A percentile compares a stretch with the other conserved stretches of the same genome.
Evolutionary conservation across 2,888 invertebrate genomes (phyloP).

Genomic region (Andrena minutula): DNA sequence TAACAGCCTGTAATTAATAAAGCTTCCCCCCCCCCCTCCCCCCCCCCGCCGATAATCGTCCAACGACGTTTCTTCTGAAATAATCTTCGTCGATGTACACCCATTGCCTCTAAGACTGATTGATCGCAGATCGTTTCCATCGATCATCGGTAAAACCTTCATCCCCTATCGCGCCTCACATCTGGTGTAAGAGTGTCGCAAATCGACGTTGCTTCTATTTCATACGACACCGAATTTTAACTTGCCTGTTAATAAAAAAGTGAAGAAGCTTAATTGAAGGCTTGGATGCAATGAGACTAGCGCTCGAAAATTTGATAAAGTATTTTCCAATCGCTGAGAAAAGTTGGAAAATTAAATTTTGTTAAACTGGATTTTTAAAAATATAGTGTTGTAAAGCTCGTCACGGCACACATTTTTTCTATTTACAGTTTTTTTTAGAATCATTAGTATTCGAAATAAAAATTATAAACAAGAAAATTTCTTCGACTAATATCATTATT

Average conservation of each 20-base stretch:
- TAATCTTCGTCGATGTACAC: background rate
- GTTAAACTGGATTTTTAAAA: too few relatives aligned
- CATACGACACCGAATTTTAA: background rate
- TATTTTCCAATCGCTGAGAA: too few relatives aligned
- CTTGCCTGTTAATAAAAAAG: background rate
- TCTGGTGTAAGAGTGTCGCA: background rate
- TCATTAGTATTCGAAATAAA: too few relatives aligned
- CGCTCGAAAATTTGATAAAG: too few relatives aligned
- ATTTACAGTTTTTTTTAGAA: too few relatives aligned
- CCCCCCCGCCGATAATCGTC: background rate
- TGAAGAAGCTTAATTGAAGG: too few relatives aligned
- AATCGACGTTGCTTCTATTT: background rate
- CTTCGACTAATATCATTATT: too few relatives aligned
- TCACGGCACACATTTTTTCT: too few relatives aligned
- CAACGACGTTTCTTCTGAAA: background rate
- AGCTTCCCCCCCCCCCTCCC: background rate
- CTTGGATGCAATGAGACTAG: too few relatives aligned
- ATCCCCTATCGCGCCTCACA: background rate
- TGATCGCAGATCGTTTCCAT: background rate
- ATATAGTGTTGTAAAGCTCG: too few relatives aligned
- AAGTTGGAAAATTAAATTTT: too few relatives aligned
- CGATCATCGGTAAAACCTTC: background rate
- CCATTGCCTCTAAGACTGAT: background rate
- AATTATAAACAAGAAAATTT: too few relatives aligned
- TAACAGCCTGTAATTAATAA: slow-evolving; percentile 18